Conservation (phyloP, 1,140 invertebrate species). For the Rhyzopertha dominica region DNA sequence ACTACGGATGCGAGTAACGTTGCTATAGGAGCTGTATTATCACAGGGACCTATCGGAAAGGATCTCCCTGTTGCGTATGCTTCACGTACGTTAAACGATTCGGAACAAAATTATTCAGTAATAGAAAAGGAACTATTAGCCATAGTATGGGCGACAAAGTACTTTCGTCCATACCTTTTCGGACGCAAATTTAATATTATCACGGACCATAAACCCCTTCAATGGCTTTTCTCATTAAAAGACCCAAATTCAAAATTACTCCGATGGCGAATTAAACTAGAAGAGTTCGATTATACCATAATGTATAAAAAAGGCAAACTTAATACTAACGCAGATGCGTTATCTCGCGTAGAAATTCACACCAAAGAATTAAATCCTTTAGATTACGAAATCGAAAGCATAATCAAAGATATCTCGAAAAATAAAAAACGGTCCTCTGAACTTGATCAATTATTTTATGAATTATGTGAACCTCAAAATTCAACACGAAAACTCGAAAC, state of each 20-base stretch:
- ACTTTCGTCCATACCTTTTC: slow-evolving; percentile 41
- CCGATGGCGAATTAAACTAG: slow-evolving; percentile 1
- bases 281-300: slow-evolving; percentile 7
- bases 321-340: neutral
- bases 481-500: too few species aligned
- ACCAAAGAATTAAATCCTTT: too few species aligned
- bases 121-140: slow-evolving; percentile 25
- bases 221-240: slow-evolving; percentile 3
- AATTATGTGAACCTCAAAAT: too few species aligned
- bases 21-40: slow-evolving; percentile 31
- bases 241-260: slow-evolving; percentile 8
- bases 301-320: slow-evolving; percentile 6
- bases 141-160: slow-evolving; percentile 43
- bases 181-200: too few species aligned
- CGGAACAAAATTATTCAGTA: too few species aligned
- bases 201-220: slow-evolving; percentile 2
- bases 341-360: slow-evolving; percentile 4
- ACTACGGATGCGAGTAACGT: slow-evolving; percentile 33
- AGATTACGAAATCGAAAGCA: too few species aligned
- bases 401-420: too few species aligned
- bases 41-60: slow-evolving; percentile 22
- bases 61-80: slow-evolving; percentile 32
- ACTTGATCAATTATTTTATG: too few species aligned
- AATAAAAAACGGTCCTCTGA: too few species aligned
- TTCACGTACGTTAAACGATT: slow-evolving; percentile 27